Conservation (phyloP, 2,888 invertebrate species). For the Lasiommata megera region DNA sequence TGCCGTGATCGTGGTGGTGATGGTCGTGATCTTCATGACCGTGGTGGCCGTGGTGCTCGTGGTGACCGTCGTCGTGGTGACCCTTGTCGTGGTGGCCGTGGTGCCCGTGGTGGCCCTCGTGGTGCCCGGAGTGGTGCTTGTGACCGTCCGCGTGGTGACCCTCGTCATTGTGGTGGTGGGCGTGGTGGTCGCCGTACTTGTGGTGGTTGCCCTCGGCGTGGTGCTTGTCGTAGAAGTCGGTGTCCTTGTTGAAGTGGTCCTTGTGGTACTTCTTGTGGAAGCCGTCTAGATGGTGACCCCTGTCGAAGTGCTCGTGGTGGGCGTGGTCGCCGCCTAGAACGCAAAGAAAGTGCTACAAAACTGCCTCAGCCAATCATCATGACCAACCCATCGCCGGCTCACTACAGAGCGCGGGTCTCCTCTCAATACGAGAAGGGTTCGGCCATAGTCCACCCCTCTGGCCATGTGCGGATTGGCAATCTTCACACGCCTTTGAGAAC, state of each 20-base stretch:
- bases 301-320: conserved; percentile 5
- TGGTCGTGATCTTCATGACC: conserved; percentile 88
- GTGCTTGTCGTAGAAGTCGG: conserved; percentile 93
- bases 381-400: too few species aligned
- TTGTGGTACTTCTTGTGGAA: conserved; percentile 87
- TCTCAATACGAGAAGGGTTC: too few species aligned
- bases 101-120: conserved; percentile 89
- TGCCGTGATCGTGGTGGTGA: conserved; percentile 87
- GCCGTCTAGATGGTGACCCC: conserved; percentile 3
- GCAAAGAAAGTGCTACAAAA: too few species aligned
- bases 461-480: too few species aligned
- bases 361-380: too few species aligned
- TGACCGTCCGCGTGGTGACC: conserved; percentile 91
- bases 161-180: conserved; percentile 86
- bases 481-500: too few species aligned
- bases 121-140: conserved; percentile 88
- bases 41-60: conserved; percentile 89
- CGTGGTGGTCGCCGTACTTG: conserved; percentile 89
- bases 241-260: conserved; percentile 92
- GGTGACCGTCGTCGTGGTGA: conserved; percentile 89
- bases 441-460: too few species aligned
- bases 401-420: too few species aligned
- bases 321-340: not conserved
- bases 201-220: conserved; percentile 92
- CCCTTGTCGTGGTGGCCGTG: conserved; percentile 91